These are phyloP conservation scores for Pheosia tremula DNA, from an alignment of 2,888 invertebrate genomes.

Conservation along the genomic window DNA sequence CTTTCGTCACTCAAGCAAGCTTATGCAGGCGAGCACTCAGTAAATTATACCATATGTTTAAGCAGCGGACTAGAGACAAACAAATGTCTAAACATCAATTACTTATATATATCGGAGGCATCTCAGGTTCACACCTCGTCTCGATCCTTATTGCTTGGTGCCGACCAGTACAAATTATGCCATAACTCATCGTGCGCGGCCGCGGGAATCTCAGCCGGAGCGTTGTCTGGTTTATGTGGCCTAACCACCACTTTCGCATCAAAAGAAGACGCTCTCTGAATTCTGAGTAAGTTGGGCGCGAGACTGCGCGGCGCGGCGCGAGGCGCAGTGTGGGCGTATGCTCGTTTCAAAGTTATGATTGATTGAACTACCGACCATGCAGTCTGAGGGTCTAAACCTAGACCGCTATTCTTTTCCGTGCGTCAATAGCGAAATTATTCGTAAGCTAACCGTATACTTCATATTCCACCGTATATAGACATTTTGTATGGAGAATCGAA, in stretches of 20 bases:
- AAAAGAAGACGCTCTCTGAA: slow-evolving; percentile 37
- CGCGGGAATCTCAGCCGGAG: slow-evolving; percentile 44
- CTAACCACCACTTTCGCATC: slow-evolving; percentile 43
- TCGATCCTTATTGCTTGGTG: slow-evolving; percentile 53
- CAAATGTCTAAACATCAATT: slow-evolving; percentile 45
- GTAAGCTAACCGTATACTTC: too few species aligned
- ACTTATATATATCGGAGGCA: slow-evolving; percentile 51
- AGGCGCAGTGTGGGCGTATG: slow-evolving; percentile 15
- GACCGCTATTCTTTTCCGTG: too few species aligned
- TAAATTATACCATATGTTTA: too few species aligned
- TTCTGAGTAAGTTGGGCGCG: slow-evolving; percentile 29
- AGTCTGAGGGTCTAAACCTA: too few species aligned
- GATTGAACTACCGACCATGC: too few species aligned
- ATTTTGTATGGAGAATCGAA: too few species aligned
- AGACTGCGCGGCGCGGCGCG: slow-evolving; percentile 2
- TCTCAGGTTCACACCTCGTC: slow-evolving; percentile 51
- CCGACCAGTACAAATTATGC: slow-evolving; percentile 61
- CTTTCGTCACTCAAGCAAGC: too few species aligned
- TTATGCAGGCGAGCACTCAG: too few species aligned
- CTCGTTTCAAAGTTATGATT: slow-evolving; percentile 6
- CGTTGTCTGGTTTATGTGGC: slow-evolving; percentile 35
- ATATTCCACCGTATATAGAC: too few species aligned
- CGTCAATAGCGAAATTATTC: too few species aligned
- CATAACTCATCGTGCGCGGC: slow-evolving; percentile 58
- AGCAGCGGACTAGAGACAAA: background rate